Percentiles rank a stretch among this genome's conserved stretches.
phyloP scores from a whole-genome alignment of 2,113 vertebrate species.

The Xiphorhynchus elegans region DNA sequence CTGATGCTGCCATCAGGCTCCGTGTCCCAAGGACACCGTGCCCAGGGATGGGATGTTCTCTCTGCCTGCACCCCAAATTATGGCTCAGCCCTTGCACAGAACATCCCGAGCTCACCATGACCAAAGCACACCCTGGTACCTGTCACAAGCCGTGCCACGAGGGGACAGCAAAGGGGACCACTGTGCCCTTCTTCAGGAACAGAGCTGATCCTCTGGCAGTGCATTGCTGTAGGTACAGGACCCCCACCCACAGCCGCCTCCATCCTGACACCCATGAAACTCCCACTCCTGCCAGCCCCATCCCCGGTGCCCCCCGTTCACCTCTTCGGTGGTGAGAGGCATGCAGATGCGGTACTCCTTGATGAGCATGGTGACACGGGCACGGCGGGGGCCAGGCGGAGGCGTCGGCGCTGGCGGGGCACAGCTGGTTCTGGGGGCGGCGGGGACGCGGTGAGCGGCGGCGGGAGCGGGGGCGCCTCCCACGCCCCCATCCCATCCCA shows the following conservation, averaged over 20 bases:
- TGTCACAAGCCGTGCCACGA: background rate
- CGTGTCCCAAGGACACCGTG: background rate
- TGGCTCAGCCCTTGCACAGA: fast-evolving
- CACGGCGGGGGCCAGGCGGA: background rate
- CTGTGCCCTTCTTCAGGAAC: fast-evolving
- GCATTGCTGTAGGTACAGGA: background rate
- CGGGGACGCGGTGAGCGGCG: background rate
- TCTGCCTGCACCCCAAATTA: background rate
- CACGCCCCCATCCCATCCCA: background rate
- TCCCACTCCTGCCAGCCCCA: background rate
- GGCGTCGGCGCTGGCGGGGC: background rate
- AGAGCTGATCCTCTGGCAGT: background rate
- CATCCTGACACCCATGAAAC: background rate
- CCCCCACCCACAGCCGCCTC: background rate
- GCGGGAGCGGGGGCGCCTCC: background rate
- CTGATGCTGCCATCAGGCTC: background rate
- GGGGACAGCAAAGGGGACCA: background rate
- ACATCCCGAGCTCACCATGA: background rate
- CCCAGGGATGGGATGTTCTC: background rate
- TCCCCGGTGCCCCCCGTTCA: constrained; percentile 58
- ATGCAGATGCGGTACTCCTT: constrained; percentile 95
- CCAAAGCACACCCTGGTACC: background rate
- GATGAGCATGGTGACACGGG: constrained; percentile 80
- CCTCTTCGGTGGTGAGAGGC: constrained; percentile 93
- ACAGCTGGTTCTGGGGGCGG: background rate